phyloP scores from a whole-genome alignment of 2,113 vertebrate genomes.

The Neodontobutis hainanensis region DNA sequence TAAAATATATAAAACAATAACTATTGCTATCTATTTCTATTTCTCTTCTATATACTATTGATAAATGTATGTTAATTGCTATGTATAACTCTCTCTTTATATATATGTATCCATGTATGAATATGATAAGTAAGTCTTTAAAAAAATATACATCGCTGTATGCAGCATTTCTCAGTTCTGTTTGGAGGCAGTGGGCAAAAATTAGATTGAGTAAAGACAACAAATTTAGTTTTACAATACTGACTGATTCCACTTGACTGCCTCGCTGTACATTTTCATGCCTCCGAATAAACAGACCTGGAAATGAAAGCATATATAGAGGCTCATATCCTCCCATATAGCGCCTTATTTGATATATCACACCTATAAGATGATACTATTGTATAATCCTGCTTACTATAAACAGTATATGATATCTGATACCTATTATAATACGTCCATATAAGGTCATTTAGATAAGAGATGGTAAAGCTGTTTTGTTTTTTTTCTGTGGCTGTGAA shows the following conservation, averaged over 20 bases:
- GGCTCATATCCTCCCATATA: conserved; percentile 77
- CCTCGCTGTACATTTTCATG: conserved; percentile 4
- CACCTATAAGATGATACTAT: conserved; percentile 80
- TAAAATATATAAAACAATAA: conserved; percentile 78
- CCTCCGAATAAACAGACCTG: conserved; percentile 33
- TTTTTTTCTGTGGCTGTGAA: conserved; percentile 56
- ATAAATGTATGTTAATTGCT: conserved; percentile 84
- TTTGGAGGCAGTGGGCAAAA: conserved; percentile 46
- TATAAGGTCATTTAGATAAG: conserved; percentile 77
- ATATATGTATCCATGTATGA: conserved; percentile 81
- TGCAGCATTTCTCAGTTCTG: conserved; percentile 59
- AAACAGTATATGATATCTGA: conserved; percentile 77
- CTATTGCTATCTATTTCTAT: conserved; percentile 78
- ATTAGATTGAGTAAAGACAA: not conserved
- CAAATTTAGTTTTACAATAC: not conserved
- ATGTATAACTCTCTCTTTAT: conserved; percentile 83
- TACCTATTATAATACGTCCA: conserved; percentile 76
- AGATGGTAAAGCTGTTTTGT: conserved; percentile 62
- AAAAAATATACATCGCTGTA: conserved; percentile 75
- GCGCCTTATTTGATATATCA: conserved; percentile 79
- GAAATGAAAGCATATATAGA: conserved; percentile 68
- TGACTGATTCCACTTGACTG: conserved; percentile 3
- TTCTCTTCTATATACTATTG: conserved; percentile 83
- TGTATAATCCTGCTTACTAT: conserved; percentile 80
- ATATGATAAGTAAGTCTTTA: conserved; percentile 72